phyloP scores from a whole-genome alignment of 2,888 invertebrate genomes.

The Cryptops parisi region DNA sequence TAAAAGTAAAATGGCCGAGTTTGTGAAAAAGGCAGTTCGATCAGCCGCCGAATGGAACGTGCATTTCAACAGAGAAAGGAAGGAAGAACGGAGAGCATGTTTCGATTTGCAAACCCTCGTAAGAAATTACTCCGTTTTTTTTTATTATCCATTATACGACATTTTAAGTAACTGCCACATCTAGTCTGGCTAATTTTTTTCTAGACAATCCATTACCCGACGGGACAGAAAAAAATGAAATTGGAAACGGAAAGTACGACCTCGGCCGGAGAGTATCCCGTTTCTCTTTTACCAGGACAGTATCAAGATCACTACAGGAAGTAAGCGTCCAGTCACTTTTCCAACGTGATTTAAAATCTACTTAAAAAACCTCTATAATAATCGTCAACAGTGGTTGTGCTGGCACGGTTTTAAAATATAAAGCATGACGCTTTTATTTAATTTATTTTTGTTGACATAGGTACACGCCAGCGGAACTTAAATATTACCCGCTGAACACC shows the following conservation, averaged over 20 bases:
- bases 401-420: not conserved
- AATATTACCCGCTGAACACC: conserved; percentile 85
- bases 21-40: conserved; percentile 66
- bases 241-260: conserved; percentile 19
- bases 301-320: conserved; percentile 70
- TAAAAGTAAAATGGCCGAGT: conserved; percentile 37
- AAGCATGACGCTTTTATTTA: conserved; percentile 22
- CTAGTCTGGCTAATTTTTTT: conserved; percentile 9
- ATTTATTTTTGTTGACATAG: conserved; percentile 25
- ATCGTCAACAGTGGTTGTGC: no score
- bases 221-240: conserved; percentile 27
- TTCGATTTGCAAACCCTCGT: conserved; percentile 79
- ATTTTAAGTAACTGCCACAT: no score
- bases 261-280: conserved; percentile 59
- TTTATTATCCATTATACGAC: no score
- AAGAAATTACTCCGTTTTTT: conserved; percentile 2
- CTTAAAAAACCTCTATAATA: not conserved
- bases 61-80: conserved; percentile 56
- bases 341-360: not conserved
- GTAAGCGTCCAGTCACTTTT: conserved; percentile 30
- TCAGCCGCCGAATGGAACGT: conserved; percentile 81
- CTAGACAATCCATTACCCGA: conserved; percentile 58
- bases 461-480: conserved; percentile 70
- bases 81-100: conserved; percentile 61
- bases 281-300: conserved; percentile 92